A percentile compares a stretch with the other conserved stretches of the same genome.
Evolutionary conservation across 2,888 invertebrate genomes (phyloP).

Genomic region (Hofmannophila pseudospretella): DNA sequence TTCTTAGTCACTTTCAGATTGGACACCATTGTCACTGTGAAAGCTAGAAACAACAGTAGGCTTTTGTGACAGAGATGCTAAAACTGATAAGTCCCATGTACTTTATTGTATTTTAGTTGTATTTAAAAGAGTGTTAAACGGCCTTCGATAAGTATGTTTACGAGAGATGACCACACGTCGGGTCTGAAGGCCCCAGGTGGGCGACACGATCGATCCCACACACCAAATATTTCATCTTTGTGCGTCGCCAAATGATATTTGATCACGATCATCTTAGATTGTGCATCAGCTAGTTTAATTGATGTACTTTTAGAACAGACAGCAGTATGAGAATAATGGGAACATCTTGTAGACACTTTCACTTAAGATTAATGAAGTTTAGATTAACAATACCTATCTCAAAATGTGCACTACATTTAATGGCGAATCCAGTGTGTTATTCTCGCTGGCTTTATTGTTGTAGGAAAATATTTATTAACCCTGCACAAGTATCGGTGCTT

Average conservation of each 20-base stretch:
- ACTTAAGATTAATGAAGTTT: neutral
- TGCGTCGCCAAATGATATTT: slow-evolving; percentile 11
- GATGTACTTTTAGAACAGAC: neutral
- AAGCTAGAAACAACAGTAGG: no score
- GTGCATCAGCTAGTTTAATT: neutral
- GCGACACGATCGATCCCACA: slow-evolving; percentile 21
- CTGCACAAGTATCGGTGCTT: no score
- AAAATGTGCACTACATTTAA: no score
- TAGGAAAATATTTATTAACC: no score
- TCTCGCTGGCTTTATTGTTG: no score
- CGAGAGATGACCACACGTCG: slow-evolving; percentile 18
- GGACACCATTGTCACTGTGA: no score
- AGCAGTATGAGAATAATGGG: slow-evolving; percentile 13
- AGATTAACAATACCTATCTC: slow-evolving; percentile 6
- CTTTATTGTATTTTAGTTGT: neutral
- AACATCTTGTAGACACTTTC: slow-evolving; percentile 7
- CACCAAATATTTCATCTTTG: slow-evolving; percentile 19
- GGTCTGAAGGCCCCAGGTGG: slow-evolving; percentile 16
- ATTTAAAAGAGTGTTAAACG: slow-evolving; percentile 15
- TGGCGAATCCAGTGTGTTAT: no score
- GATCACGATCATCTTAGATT: slow-evolving; percentile 13
- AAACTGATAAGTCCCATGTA: no score
- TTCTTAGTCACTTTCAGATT: no score
- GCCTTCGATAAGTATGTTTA: slow-evolving; percentile 21
- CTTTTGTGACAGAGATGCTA: no score